Conservation (phyloP, 2,113 vertebrate species). For the Strix aluco region DNA sequence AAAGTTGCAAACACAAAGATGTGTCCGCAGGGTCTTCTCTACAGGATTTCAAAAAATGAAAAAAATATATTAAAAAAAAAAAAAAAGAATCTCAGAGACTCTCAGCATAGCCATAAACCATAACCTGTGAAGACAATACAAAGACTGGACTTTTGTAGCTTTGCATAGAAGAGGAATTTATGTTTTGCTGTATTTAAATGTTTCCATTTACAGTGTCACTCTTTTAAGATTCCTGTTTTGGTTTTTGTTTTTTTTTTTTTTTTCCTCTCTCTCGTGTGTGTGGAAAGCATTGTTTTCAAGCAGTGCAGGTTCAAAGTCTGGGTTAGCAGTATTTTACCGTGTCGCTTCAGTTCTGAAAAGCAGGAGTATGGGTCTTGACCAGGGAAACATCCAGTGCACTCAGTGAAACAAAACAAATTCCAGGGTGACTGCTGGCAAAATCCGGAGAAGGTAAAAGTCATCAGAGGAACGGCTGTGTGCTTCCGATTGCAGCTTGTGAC, state of each 20-base stretch:
- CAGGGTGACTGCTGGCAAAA: constrained; percentile 5
- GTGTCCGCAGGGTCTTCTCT: constrained; percentile 75
- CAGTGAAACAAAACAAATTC: background rate
- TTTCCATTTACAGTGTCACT: constrained; percentile 74
- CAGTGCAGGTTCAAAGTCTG: constrained; percentile 71
- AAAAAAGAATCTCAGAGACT: constrained; percentile 83
- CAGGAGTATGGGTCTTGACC: constrained; percentile 59
- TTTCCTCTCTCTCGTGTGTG: constrained; percentile 36
- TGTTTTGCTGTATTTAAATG: constrained; percentile 77
- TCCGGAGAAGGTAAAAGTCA: background rate
- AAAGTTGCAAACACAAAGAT: constrained; percentile 71
- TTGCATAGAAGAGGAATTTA: constrained; percentile 71
- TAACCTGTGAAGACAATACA: constrained; percentile 88
- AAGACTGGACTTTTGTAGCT: constrained; percentile 76
- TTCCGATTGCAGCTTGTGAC: background rate
- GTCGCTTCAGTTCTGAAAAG: constrained; percentile 66
- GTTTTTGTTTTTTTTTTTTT: constrained; percentile 5
- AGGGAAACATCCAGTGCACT: constrained; percentile 53
- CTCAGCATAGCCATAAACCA: constrained; percentile 91
- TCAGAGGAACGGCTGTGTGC: background rate
- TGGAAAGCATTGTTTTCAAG: constrained; percentile 65
- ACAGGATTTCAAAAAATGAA: constrained; percentile 77
- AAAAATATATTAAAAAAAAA: constrained; percentile 65
- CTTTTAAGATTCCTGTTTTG: constrained; percentile 60
- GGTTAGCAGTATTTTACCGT: constrained; percentile 72